phyloP scores from a whole-genome alignment of 2,888 invertebrate genomes.

The Harpagoxenus sublaevis region DNA sequence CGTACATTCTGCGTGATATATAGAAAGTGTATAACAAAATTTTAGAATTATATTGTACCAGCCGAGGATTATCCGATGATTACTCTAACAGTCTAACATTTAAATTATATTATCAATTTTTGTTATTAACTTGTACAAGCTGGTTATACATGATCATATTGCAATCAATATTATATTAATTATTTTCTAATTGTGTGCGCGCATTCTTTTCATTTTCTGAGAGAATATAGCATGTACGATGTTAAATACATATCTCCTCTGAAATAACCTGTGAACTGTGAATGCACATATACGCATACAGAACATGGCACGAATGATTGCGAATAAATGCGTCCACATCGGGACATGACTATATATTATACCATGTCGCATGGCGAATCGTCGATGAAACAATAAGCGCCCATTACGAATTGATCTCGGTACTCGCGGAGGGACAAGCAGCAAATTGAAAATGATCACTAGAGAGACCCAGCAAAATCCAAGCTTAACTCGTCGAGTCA shows the following conservation, averaged over 20 bases:
- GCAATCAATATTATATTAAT: constrained; percentile 3
- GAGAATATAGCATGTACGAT: neutral
- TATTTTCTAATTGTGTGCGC: neutral
- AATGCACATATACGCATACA: neutral
- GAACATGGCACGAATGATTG: neutral
- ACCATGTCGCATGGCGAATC: constrained; percentile 35
- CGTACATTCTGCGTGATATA: neutral
- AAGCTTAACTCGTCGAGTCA: constrained; percentile 56
- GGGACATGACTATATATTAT: constrained; percentile 19
- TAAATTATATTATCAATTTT: neutral
- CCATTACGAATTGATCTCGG: constrained; percentile 60
- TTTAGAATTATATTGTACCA: neutral
- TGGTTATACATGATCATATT: neutral
- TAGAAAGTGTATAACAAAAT: neutral
- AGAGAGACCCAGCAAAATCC: constrained; percentile 42
- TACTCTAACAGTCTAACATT: neutral
- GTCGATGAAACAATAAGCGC: constrained; percentile 62
- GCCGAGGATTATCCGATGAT: neutral
- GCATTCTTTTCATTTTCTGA: neutral
- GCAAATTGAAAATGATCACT: constrained; percentile 49
- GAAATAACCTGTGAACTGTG: neutral
- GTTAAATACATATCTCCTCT: neutral
- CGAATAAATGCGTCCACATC: constrained; percentile 51
- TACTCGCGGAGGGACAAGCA: constrained; percentile 49
- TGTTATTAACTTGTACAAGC: constrained; percentile 4